These are phyloP conservation scores for Pluvianellus socialis DNA, from an alignment of 2,113 vertebrate genomes.

Conservation along the genomic window DNA sequence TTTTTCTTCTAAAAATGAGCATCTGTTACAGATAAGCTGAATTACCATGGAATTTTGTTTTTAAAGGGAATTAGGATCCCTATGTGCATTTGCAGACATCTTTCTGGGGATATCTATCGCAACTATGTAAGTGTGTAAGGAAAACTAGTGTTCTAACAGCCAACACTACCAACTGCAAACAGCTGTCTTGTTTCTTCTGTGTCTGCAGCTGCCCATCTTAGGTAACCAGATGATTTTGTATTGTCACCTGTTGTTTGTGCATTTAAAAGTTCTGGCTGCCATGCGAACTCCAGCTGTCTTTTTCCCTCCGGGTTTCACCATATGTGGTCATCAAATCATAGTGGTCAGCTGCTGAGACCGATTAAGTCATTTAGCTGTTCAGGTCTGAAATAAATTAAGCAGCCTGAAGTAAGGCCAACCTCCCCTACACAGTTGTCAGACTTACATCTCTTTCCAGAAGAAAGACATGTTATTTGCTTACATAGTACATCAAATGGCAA, in stretches of 20 bases:
- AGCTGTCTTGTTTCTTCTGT: neutral
- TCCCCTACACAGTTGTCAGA: neutral
- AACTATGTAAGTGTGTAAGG: neutral
- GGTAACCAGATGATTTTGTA: constrained; percentile 23
- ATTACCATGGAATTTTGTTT: neutral
- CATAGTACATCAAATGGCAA: constrained; percentile 25
- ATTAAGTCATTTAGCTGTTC: constrained; percentile 34
- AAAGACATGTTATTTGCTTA: constrained; percentile 31
- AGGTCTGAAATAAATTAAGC: constrained; percentile 36
- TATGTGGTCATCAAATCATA: constrained; percentile 9
- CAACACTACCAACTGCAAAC: neutral
- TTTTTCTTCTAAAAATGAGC: neutral
- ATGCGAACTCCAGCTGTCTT: neutral
- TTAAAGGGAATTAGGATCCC: neutral
- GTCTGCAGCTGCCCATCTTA: constrained; percentile 1
- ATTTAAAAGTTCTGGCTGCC: neutral
- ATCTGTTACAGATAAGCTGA: constrained; percentile 25
- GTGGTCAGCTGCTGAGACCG: neutral
- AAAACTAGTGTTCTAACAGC: neutral
- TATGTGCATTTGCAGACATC: neutral
- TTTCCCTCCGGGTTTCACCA: neutral
- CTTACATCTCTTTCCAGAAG: constrained; percentile 18
- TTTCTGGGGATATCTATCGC: constrained; percentile 4
- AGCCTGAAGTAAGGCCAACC: neutral
- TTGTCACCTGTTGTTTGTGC: constrained; percentile 40